These are phyloP conservation scores for Neotoxoptera formosana DNA, from an alignment of 1,140 invertebrate genomes.

Conservation along the genomic window DNA sequence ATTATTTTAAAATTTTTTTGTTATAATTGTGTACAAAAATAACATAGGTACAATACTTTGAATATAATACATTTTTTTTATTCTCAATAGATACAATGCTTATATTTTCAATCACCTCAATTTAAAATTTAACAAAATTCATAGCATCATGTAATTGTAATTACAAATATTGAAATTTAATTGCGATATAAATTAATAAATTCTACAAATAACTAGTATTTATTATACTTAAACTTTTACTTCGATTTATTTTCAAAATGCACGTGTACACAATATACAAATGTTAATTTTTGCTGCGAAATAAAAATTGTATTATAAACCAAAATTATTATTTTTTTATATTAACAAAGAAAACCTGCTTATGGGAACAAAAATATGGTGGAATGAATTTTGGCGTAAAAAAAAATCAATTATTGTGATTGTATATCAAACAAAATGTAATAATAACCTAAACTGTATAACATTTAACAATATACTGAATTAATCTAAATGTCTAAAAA, in stretches of 20 bases:
- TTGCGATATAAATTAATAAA: background rate
- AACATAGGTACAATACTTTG: too few species aligned
- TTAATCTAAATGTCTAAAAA: conserved; percentile 27
- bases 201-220: background rate
- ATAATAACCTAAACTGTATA: background rate
- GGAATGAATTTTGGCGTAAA: background rate
- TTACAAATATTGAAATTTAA: background rate
- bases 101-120: background rate
- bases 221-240: background rate
- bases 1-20: too few species aligned
- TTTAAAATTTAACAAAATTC: background rate
- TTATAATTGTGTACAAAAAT: too few species aligned
- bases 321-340: background rate
- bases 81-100: background rate
- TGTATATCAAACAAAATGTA: background rate
- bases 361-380: background rate
- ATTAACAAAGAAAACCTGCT: background rate
- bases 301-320: background rate
- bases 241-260: background rate
- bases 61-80: too few species aligned
- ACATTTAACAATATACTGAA: background rate
- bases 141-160: background rate
- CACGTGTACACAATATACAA: too few species aligned
- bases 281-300: background rate
- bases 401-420: background rate